Percentiles rank a stretch among this genome's conserved stretches.
These are phyloP conservation scores for Achroia grisella DNA, from an alignment of 1,140 invertebrate genomes.

Conservation along the genomic window DNA sequence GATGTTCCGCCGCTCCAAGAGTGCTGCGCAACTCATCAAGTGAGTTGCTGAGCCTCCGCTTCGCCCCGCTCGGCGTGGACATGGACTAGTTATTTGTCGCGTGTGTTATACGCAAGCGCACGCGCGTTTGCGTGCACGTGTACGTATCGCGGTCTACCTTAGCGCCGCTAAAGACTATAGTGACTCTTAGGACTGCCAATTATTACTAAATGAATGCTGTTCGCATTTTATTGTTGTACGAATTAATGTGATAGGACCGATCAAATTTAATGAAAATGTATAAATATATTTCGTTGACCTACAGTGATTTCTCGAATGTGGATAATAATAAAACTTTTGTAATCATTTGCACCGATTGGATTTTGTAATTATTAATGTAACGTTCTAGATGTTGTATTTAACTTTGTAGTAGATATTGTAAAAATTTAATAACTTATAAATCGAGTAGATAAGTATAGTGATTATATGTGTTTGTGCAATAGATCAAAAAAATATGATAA, in stretches of 20 bases:
- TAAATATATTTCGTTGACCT: conserved; percentile 46
- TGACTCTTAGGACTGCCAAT: conserved; percentile 59
- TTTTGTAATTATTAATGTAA: conserved; percentile 70
- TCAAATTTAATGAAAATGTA: conserved; percentile 41
- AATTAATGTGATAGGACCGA: conserved; percentile 55
- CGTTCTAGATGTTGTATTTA: conserved; percentile 69
- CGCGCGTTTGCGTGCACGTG: neutral
- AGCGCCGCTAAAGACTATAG: conserved; percentile 31
- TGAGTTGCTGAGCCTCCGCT: conserved; percentile 20
- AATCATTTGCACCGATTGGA: conserved; percentile 64
- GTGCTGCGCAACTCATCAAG: conserved; percentile 71
- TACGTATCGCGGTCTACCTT: conserved; percentile 10
- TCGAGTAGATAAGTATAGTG: conserved; percentile 53
- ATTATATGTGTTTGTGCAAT: conserved; percentile 67
- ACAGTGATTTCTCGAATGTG: conserved; percentile 43
- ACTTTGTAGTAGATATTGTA: conserved; percentile 59
- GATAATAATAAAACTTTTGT: conserved; percentile 51
- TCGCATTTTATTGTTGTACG: conserved; percentile 60
- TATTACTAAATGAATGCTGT: conserved; percentile 52
- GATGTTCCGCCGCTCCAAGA: conserved; percentile 73
- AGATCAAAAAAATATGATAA: conserved; percentile 39
- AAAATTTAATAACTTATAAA: conserved; percentile 59
- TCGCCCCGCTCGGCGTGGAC: too few relatives aligned
- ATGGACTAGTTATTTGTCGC: too few relatives aligned
- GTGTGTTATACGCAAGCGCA: neutral